Evolutionary conservation across 2,888 invertebrate species (phyloP).

Genomic region (Philopedon plagiatum): DNA sequence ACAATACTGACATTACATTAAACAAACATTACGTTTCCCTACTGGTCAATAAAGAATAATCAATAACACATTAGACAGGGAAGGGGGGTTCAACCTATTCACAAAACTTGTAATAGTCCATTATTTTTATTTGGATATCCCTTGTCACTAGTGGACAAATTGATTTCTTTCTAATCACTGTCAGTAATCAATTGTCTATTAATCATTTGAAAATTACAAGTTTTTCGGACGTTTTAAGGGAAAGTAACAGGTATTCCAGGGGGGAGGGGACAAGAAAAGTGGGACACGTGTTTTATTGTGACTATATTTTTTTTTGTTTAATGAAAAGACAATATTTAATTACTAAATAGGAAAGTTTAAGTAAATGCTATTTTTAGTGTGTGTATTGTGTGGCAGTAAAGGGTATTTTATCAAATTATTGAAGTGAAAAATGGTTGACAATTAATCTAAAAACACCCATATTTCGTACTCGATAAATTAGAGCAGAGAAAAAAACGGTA

Average conservation of each 20-base stretch:
- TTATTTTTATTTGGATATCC: constrained; percentile 55
- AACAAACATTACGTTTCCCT: constrained; percentile 45
- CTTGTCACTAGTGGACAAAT: constrained; percentile 22
- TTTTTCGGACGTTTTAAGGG: not conserved
- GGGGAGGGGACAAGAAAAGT: not conserved
- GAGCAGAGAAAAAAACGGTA: too few species aligned
- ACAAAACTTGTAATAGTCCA: constrained; percentile 52
- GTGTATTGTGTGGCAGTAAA: too few species aligned
- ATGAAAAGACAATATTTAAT: not conserved
- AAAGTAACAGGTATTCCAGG: constrained; percentile 32
- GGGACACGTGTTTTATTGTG: not conserved
- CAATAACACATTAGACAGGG: constrained; percentile 51
- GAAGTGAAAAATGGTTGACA: too few species aligned
- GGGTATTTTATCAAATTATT: too few species aligned
- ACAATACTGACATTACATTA: constrained; percentile 40
- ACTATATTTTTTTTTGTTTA: not conserved
- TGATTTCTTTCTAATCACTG: constrained; percentile 44
- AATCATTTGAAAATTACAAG: constrained; percentile 40
- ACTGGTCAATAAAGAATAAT: constrained; percentile 51
- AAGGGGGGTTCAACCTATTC: constrained; percentile 17
- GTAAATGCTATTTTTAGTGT: not conserved
- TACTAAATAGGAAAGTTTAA: not conserved
- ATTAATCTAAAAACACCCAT: too few species aligned
- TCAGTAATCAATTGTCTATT: constrained; percentile 37
- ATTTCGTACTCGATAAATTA: too few species aligned